Conservation (phyloP, 2,113 vertebrate genomes). For the Callipepla squamata region DNA sequence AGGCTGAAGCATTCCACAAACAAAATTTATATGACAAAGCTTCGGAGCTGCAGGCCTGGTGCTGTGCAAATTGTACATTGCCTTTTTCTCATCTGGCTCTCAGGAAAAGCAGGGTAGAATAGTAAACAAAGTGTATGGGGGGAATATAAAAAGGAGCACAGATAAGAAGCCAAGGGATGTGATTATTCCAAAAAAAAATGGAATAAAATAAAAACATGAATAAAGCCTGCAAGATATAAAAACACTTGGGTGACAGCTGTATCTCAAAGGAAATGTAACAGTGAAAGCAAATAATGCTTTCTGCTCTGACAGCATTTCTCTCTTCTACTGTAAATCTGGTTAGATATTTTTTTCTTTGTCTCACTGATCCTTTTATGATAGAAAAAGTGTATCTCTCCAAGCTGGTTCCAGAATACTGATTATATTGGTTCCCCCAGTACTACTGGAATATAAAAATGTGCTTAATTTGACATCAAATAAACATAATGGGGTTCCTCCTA, state of each 20-base stretch:
- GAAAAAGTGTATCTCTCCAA: background rate
- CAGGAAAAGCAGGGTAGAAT: background rate
- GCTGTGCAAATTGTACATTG: background rate
- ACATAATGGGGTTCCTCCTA: background rate
- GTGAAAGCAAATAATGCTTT: slow-evolving; percentile 8
- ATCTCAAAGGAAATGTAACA: background rate
- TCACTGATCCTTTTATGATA: background rate
- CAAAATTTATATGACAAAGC: background rate
- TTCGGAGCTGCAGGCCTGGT: background rate
- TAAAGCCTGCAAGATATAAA: background rate
- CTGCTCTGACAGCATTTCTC: background rate
- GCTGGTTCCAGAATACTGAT: background rate
- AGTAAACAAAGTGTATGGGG: background rate
- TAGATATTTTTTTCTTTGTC: background rate
- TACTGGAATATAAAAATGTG: background rate
- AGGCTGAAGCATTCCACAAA: background rate
- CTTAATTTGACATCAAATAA: background rate
- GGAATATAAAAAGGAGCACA: background rate
- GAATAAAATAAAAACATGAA: background rate
- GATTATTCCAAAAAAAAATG: background rate
- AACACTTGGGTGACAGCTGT: background rate
- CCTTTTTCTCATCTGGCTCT: background rate
- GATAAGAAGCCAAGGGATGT: background rate
- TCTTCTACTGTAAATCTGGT: background rate
- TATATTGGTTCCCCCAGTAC: background rate